Evolutionary conservation across 2,113 vertebrate genomes (phyloP).

Genomic region (Cisticola juncidis): DNA sequence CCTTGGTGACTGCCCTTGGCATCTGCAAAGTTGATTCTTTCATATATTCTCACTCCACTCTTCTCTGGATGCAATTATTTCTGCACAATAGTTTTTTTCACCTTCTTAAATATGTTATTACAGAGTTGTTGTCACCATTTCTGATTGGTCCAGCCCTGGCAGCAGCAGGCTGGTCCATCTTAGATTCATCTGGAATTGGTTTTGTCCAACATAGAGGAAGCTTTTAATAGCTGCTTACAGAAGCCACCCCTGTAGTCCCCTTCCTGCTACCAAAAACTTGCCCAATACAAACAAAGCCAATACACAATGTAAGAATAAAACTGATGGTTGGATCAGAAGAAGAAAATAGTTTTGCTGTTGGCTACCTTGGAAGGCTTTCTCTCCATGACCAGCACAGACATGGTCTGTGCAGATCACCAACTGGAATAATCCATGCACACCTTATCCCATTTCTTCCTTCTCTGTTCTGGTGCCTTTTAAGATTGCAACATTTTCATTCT

Average conservation of each 20-base stretch:
- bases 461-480: background rate
- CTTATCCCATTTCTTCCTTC: background rate
- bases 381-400: background rate
- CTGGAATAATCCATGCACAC: background rate
- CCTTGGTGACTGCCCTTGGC: background rate
- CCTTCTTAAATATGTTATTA: background rate
- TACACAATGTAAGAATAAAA: background rate
- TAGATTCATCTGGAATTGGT: background rate
- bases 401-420: background rate
- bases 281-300: background rate
- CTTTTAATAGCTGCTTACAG: background rate
- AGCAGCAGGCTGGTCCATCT: background rate
- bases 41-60: background rate
- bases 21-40: background rate
- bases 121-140: background rate
- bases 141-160: fast-evolving
- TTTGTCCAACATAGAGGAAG: fast-evolving
- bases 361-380: background rate
- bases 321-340: background rate
- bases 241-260: background rate
- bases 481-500: background rate
- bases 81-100: background rate
- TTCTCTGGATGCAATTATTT: background rate
- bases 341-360: background rate
- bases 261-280: background rate